phyloP scores from a whole-genome alignment of 2,797 vertebrate species.

The Cossypha polioptera region DNA sequence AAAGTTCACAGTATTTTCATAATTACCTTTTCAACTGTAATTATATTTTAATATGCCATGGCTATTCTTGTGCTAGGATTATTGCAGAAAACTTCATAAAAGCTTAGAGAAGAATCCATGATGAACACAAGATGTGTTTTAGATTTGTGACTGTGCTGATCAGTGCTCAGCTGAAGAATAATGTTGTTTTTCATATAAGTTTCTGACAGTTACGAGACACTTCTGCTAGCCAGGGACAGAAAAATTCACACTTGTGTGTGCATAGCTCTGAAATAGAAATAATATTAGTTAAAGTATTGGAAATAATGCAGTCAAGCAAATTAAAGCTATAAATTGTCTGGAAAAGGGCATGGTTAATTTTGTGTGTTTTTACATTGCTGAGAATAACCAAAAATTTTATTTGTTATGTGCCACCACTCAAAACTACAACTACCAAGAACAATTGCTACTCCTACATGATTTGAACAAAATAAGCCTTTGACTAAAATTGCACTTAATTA shows the following conservation, averaged over 20 bases:
- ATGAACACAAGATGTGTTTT: conserved; percentile 12
- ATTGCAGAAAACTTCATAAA: neutral
- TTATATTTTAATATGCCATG: neutral
- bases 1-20: conserved; percentile 24
- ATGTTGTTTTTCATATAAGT: neutral
- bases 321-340: conserved; percentile 34
- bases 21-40: conserved; percentile 28
- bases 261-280: conserved; percentile 40
- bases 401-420: neutral
- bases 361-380: conserved; percentile 28
- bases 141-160: conserved; percentile 42
- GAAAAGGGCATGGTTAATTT: conserved; percentile 43
- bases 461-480: neutral
- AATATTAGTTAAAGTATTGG: conserved; percentile 31
- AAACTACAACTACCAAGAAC: neutral
- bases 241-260: conserved; percentile 25
- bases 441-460: neutral
- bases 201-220: conserved; percentile 25
- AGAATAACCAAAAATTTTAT: conserved; percentile 37
- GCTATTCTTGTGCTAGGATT: neutral
- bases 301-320: conserved; percentile 44
- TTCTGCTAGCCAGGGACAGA: conserved; percentile 54
- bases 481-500: neutral
- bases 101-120: neutral
- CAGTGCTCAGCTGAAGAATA: conserved; percentile 19